phyloP scores from a whole-genome alignment of 2,113 vertebrate genomes.

The Silurus asotus region DNA sequence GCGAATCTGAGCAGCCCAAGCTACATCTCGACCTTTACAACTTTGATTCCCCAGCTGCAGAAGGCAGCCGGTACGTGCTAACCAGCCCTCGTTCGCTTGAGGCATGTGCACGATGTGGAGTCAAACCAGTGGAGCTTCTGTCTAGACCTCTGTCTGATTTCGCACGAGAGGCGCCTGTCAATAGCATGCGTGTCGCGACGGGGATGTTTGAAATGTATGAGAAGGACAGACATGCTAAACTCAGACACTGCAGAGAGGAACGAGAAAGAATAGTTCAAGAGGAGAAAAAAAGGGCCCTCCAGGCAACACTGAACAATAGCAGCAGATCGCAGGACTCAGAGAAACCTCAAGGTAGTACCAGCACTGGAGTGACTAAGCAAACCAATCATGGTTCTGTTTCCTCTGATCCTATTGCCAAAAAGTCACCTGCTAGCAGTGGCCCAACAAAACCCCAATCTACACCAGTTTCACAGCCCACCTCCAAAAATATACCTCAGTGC shows the following conservation, averaged over 20 bases:
- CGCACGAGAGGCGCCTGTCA: slow-evolving; percentile 85
- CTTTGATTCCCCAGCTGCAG: slow-evolving; percentile 87
- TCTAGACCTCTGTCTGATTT: slow-evolving; percentile 82
- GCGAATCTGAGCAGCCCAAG: slow-evolving; percentile 73
- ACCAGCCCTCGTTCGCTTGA: slow-evolving; percentile 95
- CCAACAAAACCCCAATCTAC: slow-evolving; percentile 45
- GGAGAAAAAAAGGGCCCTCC: slow-evolving; percentile 85
- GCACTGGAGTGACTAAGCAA: slow-evolving; percentile 45
- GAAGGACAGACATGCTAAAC: slow-evolving; percentile 83
- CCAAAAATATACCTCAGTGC: slow-evolving; percentile 54
- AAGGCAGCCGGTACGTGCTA: slow-evolving; percentile 95
- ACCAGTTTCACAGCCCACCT: slow-evolving; percentile 29
- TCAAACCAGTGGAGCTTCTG: slow-evolving; percentile 93
- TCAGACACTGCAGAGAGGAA: slow-evolving; percentile 89
- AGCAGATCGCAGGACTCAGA: slow-evolving; percentile 67
- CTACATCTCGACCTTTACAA: slow-evolving; percentile 94
- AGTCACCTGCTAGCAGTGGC: slow-evolving; percentile 42
- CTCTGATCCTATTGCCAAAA: slow-evolving; percentile 60
- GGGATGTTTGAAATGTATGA: slow-evolving; percentile 92
- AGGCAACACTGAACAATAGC: slow-evolving; percentile 72
- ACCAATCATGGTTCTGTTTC: slow-evolving; percentile 51
- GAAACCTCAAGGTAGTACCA: slow-evolving; percentile 54
- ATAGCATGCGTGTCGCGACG: slow-evolving; percentile 89
- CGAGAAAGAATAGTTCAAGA: slow-evolving; percentile 89
- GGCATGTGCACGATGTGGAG: slow-evolving; percentile 92